phyloP scores from a whole-genome alignment of 2,113 vertebrate species.

The Cnemophilus loriae region DNA sequence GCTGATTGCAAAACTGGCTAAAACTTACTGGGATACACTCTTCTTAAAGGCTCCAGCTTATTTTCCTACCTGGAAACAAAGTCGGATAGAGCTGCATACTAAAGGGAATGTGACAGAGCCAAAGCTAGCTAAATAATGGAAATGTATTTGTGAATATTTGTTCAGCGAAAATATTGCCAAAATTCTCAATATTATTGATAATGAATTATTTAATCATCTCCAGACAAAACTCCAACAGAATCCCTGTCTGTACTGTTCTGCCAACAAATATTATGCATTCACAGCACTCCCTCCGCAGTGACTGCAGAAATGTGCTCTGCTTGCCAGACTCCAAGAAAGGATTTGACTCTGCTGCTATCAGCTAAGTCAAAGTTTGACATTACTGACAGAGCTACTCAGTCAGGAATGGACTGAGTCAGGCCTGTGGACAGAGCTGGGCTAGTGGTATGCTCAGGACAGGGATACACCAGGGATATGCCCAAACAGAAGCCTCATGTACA shows the following conservation, averaged over 20 bases:
- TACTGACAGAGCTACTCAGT: not conserved
- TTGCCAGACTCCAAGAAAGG: not conserved
- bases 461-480: not conserved
- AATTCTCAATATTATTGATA: conserved; percentile 39
- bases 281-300: not conserved
- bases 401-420: not conserved
- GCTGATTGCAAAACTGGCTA: not conserved
- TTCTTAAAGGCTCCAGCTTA: not conserved
- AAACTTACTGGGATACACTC: not conserved
- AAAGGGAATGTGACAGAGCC: not conserved
- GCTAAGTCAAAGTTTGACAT: not conserved
- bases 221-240: not conserved
- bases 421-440: not conserved
- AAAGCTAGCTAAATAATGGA: conserved; percentile 21
- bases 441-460: not conserved
- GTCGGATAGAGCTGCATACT: not conserved
- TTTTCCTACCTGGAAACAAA: conserved; percentile 11
- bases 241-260: not conserved
- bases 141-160: not conserved
- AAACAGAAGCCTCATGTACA: not conserved
- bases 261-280: not conserved
- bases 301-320: not conserved
- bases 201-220: conserved; percentile 38
- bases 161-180: conserved; percentile 13
- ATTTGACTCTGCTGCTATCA: not conserved